Evolutionary conservation across 2,797 vertebrate genomes (phyloP), one percentile per base, ranked within the genome.

Genomic region (Psittacula echo): DNA sequence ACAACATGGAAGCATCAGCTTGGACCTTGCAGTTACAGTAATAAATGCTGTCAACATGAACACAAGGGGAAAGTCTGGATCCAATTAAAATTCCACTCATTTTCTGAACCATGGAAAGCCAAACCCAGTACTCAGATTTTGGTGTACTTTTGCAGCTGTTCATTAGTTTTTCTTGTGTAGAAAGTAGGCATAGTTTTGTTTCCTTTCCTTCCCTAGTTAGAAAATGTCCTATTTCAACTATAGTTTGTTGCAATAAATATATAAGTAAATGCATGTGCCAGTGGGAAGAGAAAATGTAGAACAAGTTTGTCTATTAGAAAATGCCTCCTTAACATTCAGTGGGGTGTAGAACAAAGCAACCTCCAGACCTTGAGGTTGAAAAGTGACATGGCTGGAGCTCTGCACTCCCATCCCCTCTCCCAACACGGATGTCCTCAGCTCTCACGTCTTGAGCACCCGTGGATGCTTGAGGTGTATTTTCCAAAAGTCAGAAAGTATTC

Each of bases 61-160:
- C 68, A 80, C 72, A 68, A 41, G 95, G 95, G 74, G 84, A 81
- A 89, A 68, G 75, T 96, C 91, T 96, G 95, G 68, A 80, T 93
- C 90, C 88, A 93, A 92, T 97, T 97, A 97, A 94, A 96, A 96
- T 96, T 95, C 95, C 93, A 47, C 89, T 90, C 81, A 85, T 97
- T 95, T 96, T 95, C 90, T 95, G 86, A 94, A 87, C 88, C 68
- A 17, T 68, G 61, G 78, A 94, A 87, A 72, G 68, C 65, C 90
- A 92, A 94, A 74, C 87, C 73, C 64, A 89, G 54, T 56, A 65
- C 71, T 85, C 48, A 41, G 74, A 94, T 92, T 93, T 90, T 94
- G 71, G 9, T 93, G 94, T 96, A 88, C 93, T 95, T 94, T 94
- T 64, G 39, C 93, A 96, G 91, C 93, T 96, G 95, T 90, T 93